Evolutionary conservation across 2,113 vertebrate genomes (phyloP).

Genomic region (Callocephalon fimbriatum): DNA sequence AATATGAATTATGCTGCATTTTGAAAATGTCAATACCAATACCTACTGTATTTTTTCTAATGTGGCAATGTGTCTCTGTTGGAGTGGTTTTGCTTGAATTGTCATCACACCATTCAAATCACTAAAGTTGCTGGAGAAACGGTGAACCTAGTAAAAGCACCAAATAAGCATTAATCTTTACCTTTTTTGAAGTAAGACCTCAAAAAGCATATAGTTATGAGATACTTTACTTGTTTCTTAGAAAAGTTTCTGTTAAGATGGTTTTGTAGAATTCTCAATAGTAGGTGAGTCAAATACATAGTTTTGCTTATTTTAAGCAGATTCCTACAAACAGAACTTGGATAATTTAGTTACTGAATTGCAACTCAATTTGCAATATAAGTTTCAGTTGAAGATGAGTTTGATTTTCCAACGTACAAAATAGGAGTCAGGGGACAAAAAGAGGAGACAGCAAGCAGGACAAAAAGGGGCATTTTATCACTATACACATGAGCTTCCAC

Average conservation of each 20-base stretch:
- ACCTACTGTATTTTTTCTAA: conserved; percentile 80
- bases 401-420: neutral
- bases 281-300: neutral
- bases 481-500: neutral
- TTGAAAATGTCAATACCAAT: neutral
- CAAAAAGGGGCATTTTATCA: neutral
- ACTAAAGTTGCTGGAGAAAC: conserved; percentile 74
- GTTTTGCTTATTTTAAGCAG: neutral
- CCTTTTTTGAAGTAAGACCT: neutral
- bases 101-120: conserved; percentile 87
- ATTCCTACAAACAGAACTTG: neutral
- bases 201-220: neutral
- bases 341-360: neutral
- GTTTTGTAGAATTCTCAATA: neutral
- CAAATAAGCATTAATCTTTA: neutral
- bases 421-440: neutral
- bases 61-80: conserved; percentile 77
- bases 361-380: neutral
- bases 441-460: neutral
- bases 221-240: neutral
- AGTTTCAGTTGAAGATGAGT: neutral
- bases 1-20: neutral
- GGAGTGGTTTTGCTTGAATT: conserved; percentile 86
- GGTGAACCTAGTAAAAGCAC: conserved; percentile 64
- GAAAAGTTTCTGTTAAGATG: neutral